These are phyloP conservation scores for Pachliopta kotzebuea DNA, from an alignment of 2,888 invertebrate genomes.

Conservation along the genomic window DNA sequence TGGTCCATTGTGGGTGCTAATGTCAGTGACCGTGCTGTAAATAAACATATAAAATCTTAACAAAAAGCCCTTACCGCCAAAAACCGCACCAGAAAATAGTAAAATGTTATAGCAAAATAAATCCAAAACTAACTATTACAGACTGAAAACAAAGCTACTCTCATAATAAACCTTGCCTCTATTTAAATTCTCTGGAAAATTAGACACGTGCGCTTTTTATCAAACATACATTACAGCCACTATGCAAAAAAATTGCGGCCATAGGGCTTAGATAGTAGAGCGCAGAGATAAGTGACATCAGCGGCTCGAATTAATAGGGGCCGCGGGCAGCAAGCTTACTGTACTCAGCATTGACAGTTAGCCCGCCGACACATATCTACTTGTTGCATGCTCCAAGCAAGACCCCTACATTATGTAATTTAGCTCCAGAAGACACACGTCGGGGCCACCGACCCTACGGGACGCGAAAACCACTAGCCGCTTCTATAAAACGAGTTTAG, in stretches of 20 bases:
- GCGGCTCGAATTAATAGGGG: constrained; percentile 79
- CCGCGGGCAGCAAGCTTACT: constrained; percentile 78
- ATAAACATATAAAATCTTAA: constrained; percentile 46
- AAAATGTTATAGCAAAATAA: constrained; percentile 38
- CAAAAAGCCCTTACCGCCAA: constrained; percentile 50
- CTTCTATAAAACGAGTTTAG: constrained; percentile 80
- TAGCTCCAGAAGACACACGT: constrained; percentile 74
- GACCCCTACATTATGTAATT: constrained; percentile 80
- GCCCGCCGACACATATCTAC: constrained; percentile 78
- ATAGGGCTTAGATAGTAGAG: constrained; percentile 80
- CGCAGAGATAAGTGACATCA: constrained; percentile 80
- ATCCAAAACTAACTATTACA: constrained; percentile 21
- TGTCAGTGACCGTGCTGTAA: constrained; percentile 80
- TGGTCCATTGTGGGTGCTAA: constrained; percentile 84
- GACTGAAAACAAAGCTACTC: constrained; percentile 32
- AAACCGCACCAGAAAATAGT: constrained; percentile 34
- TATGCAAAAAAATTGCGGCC: constrained; percentile 77
- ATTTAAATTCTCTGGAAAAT: constrained; percentile 48
- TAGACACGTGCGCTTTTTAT: constrained; percentile 68
- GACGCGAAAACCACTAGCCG: constrained; percentile 80
- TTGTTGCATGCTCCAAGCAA: constrained; percentile 78
- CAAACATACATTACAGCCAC: constrained; percentile 67
- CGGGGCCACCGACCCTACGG: constrained; percentile 80
- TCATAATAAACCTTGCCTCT: constrained; percentile 52
- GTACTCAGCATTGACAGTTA: constrained; percentile 81